phyloP scores from a whole-genome alignment of 2,113 vertebrate genomes.

The Cardinalis cardinalis region DNA sequence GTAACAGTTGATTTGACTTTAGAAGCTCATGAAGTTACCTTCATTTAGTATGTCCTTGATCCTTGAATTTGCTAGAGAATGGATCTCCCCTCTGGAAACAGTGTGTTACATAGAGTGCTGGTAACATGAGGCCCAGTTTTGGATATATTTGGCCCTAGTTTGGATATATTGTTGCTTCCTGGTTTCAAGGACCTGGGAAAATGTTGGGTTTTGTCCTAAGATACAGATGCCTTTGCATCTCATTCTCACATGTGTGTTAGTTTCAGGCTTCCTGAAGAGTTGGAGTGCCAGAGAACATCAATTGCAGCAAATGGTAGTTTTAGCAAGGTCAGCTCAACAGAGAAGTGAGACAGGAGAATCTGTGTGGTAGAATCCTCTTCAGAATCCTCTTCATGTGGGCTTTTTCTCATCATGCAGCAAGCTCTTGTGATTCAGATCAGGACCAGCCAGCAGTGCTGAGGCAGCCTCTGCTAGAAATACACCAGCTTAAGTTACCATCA shows the following conservation, averaged over 20 bases:
- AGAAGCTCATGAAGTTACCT: background rate
- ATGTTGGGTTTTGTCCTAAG: background rate
- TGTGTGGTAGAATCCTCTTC: background rate
- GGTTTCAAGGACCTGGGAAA: background rate
- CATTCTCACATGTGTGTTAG: rapidly evolving
- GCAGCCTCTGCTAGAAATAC: background rate
- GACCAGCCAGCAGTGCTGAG: background rate
- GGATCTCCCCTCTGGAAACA: background rate
- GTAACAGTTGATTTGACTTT: background rate
- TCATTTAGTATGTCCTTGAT: background rate
- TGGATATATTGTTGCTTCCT: background rate
- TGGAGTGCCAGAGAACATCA: background rate
- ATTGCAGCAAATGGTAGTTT: background rate
- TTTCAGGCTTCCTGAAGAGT: background rate
- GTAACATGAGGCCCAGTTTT: background rate
- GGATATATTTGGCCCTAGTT: background rate
- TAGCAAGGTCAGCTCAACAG: background rate
- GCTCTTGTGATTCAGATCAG: background rate
- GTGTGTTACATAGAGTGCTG: background rate
- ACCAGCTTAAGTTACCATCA: background rate
- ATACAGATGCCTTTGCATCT: background rate
- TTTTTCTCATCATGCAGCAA: background rate
- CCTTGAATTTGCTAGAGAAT: background rate
- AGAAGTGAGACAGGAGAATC: background rate
- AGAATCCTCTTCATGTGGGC: background rate